Conservation (phyloP, 1,140 invertebrate species). For the Caerostris extrusa region DNA sequence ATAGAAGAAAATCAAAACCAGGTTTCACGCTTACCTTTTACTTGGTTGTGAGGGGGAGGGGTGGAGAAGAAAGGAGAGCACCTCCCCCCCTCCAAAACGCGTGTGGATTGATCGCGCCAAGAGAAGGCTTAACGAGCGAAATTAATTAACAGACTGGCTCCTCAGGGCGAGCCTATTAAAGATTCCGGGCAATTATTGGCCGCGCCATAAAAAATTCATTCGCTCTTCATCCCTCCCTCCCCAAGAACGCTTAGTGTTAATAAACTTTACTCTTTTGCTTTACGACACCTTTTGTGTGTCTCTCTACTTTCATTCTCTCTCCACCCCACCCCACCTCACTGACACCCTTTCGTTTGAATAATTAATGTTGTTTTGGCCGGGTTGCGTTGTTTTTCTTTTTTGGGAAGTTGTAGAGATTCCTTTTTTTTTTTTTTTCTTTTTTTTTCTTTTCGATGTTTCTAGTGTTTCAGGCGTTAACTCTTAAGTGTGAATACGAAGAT, state of each 20-base stretch:
- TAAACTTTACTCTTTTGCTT: slow-evolving; percentile 77
- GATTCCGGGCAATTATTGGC: slow-evolving; percentile 76
- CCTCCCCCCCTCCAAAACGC: not conserved
- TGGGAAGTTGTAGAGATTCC: not conserved
- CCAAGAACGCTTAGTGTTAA: slow-evolving; percentile 74
- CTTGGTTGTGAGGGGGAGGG: not conserved
- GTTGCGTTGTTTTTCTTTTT: slow-evolving; percentile 49
- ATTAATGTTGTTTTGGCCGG: slow-evolving; percentile 75
- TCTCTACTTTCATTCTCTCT: not conserved
- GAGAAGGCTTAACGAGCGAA: slow-evolving; percentile 74
- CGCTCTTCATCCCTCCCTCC: slow-evolving; percentile 7
- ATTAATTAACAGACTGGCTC: slow-evolving; percentile 74
- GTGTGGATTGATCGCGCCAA: slow-evolving; percentile 60
- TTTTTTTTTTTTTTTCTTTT: not conserved
- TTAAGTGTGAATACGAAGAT: too few species aligned
- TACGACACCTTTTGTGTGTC: slow-evolving; percentile 76
- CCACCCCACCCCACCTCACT: not conserved
- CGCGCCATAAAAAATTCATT: slow-evolving; percentile 76
- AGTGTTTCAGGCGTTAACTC: not conserved
- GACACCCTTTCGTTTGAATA: slow-evolving; percentile 59
- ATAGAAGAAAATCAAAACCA: slow-evolving; percentile 25
- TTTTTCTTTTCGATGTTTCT: not conserved
- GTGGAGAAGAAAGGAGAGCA: not conserved
- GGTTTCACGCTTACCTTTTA: slow-evolving; percentile 42
- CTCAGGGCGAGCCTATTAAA: slow-evolving; percentile 71